phyloP scores from a whole-genome alignment of 2,113 vertebrate species.

The Carassius carassius region DNA sequence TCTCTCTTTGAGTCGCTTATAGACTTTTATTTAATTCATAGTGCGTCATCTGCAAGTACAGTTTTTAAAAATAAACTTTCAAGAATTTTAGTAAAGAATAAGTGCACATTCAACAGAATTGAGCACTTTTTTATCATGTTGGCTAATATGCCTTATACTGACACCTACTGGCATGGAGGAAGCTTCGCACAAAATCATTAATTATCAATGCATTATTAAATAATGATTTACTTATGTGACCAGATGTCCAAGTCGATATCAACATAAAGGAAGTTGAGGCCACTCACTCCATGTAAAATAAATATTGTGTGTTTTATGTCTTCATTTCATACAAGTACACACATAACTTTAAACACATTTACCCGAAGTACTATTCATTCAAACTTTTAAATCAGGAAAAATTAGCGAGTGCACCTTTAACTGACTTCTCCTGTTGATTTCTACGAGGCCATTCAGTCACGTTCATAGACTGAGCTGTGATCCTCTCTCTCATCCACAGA shows the following conservation, averaged over 20 bases:
- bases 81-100: neutral
- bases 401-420: slow-evolving; percentile 45
- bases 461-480: slow-evolving; percentile 73
- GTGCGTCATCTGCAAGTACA: neutral
- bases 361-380: neutral
- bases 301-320: no score
- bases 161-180: neutral
- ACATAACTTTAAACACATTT: neutral
- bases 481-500: slow-evolving; percentile 78
- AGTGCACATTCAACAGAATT: neutral
- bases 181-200: neutral
- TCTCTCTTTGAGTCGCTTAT: neutral
- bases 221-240: no score
- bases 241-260: no score
- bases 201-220: no score
- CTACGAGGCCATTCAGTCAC: slow-evolving; percentile 65
- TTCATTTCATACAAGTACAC: neutral
- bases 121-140: neutral
- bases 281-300: no score
- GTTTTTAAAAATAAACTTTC: neutral
- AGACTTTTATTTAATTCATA: neutral
- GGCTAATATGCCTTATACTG: neutral
- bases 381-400: neutral
- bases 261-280: no score
- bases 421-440: slow-evolving; percentile 28